Base-by-base conservation (phyloP, 2,888 invertebrate genomes). In the Holacanthella duospinosa region DNA sequence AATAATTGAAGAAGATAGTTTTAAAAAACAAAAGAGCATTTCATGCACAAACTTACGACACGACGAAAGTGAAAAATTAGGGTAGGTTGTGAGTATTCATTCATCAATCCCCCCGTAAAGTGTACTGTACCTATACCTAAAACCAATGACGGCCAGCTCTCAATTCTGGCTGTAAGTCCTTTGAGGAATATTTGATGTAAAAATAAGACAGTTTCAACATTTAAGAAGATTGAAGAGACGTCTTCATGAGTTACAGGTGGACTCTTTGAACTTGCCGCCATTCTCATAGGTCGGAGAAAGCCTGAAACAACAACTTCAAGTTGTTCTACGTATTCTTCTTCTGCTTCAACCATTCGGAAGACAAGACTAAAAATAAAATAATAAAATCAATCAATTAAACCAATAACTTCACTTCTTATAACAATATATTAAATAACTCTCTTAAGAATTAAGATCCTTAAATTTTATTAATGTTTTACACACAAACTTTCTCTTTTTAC, bases 181-280 rank as follows among this genome's bases (percentile, higher is more conserved):
- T 93, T 93, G 75, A 93, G 84, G 79, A 93, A 93, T 75, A 93
- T 93, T 80, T 93, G 93, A 77, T 93, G 93, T 28, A 93, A 57
- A 28, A 57, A 57, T 21, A 27, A 28, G 21, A 65, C 65, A 0
- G 93, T 93, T 79, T 93, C 93, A 75, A 89, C 89, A 79, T 93
- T 93, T 68, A 93, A 81, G 79, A 93, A 93, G 74, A 93, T 93
- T 62, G 92, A 93, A 79, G 92, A 93, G 65, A 93, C 90, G 74
- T 93, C 93, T 75, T 93, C 93, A 77, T 93, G 93, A 0, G 88
- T 86, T 75, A 93, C 92, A 0, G 92, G 90, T 1, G 93, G 93
- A 75, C 48, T 48, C 79, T 70, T 70, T 29, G 79, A 80, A 74
- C 90, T 90, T 27, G 93, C 93, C 0, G 93, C 92, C 93, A 93